Conservation (phyloP, 2,113 vertebrate genomes). For the Pogonocichla stellata region DNA sequence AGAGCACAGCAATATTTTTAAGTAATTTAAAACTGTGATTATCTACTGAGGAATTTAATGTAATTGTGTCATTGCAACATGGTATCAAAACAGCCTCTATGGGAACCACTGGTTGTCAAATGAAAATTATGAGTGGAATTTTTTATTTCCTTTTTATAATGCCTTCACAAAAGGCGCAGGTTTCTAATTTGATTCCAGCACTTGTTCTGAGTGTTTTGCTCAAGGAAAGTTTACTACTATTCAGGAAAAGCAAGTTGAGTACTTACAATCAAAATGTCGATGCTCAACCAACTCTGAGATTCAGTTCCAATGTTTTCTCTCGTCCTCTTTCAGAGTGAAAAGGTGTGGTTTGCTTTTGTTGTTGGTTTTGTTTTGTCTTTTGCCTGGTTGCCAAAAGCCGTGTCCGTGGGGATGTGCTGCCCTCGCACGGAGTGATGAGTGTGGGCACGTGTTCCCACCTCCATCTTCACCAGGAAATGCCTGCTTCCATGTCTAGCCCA, state of each 20-base stretch:
- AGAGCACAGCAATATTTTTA: slow-evolving; percentile 12
- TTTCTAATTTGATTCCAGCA: not conserved
- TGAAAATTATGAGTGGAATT: not conserved
- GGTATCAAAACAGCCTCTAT: not conserved
- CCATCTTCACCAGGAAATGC: not conserved
- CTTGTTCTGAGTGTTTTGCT: not conserved
- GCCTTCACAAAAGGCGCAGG: not conserved
- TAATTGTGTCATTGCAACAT: not conserved
- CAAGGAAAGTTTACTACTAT: not conserved
- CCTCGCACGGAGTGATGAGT: fast-evolving
- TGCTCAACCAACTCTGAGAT: not conserved
- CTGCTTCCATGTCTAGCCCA: not conserved
- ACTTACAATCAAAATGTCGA: not conserved
- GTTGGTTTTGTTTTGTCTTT: not conserved
- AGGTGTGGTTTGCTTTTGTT: not conserved
- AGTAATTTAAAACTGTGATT: slow-evolving; percentile 12
- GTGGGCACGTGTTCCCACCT: fast-evolving
- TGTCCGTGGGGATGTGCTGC: not conserved
- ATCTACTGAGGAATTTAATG: not conserved
- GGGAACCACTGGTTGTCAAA: not conserved
- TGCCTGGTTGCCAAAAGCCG: not conserved
- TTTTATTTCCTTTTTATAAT: not conserved
- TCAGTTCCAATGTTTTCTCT: not conserved
- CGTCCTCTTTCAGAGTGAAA: not conserved
- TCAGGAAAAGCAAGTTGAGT: not conserved